These are phyloP conservation scores for Heliconius cydno DNA, from an alignment of 2,888 invertebrate species.

Conservation along the genomic window DNA sequence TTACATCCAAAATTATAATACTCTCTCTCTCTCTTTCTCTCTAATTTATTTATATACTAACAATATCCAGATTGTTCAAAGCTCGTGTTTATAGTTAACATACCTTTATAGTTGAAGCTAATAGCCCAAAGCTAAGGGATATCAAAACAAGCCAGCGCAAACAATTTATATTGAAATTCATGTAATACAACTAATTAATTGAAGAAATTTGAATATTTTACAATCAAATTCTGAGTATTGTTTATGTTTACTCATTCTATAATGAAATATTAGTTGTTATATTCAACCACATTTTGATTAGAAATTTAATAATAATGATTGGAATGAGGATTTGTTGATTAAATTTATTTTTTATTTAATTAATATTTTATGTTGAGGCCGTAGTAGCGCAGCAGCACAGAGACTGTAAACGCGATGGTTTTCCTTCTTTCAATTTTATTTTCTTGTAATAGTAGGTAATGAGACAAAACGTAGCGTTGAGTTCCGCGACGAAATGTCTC, in stretches of 20 bases:
- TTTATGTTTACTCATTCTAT: not conserved
- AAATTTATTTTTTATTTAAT: not conserved
- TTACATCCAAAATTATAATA: no score
- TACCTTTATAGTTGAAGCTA: not conserved
- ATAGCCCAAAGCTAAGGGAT: slow-evolving; percentile 22
- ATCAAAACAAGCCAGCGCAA: slow-evolving; percentile 28
- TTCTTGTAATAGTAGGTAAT: no score
- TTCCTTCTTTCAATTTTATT: no score
- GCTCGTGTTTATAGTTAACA: not conserved
- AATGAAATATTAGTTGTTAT: not conserved
- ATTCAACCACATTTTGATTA: not conserved
- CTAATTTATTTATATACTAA: no score
- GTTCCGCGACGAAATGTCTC: no score
- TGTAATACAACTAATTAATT: slow-evolving; percentile 26
- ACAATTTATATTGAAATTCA: slow-evolving; percentile 26
- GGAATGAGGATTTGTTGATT: not conserved
- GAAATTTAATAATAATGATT: not conserved
- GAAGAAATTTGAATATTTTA: slow-evolving; percentile 24
- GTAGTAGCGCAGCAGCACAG: no score
- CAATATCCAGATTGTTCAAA: not conserved
- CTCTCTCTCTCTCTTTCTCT: no score
- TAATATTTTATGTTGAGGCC: no score
- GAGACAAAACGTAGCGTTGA: no score
- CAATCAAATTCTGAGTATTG: not conserved
- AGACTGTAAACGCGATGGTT: no score